A percentile compares a stretch with the other conserved stretches of the same genome.
phyloP scores from a whole-genome alignment of 2,113 vertebrate genomes.

The Solea senegalensis region DNA sequence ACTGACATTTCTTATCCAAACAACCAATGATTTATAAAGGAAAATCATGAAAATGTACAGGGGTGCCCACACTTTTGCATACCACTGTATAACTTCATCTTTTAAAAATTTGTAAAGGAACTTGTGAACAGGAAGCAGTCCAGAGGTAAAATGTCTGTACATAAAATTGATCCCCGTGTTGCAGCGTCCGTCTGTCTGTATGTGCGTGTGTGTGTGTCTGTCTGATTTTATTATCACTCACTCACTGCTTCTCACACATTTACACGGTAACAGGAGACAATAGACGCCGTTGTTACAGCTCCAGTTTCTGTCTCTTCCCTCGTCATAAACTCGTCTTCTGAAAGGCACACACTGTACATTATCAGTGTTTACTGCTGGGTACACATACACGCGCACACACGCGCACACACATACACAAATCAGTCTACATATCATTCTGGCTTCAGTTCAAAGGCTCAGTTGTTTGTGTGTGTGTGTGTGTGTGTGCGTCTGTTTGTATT shows the following conservation, averaged over 20 bases:
- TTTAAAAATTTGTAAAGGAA: too few species aligned
- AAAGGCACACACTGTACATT: not conserved
- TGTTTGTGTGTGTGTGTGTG: slow-evolving; percentile 6
- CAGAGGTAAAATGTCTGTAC: too few species aligned
- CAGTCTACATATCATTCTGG: slow-evolving; percentile 30
- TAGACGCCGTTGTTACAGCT: not conserved
- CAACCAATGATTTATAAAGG: too few species aligned
- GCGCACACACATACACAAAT: not conserved
- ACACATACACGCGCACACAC: slow-evolving; percentile 3
- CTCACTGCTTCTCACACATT: not conserved
- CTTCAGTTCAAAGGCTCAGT: slow-evolving; percentile 27
- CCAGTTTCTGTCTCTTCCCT: not conserved
- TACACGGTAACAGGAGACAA: slow-evolving; percentile 4
- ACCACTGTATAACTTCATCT: too few species aligned
- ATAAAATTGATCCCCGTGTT: not conserved
- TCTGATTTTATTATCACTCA: not conserved
- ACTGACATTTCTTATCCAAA: too few species aligned
- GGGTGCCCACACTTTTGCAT: too few species aligned
- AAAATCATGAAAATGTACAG: too few species aligned
- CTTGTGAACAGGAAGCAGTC: too few species aligned
- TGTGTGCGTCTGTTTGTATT: not conserved
- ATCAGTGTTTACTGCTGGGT: slow-evolving; percentile 23
- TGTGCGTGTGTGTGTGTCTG: too few species aligned
- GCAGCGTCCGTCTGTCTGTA: not conserved
- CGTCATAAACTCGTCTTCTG: not conserved